Base-by-base conservation (phyloP, 1,140 invertebrate genomes). In the Neelides sp. region DNA sequence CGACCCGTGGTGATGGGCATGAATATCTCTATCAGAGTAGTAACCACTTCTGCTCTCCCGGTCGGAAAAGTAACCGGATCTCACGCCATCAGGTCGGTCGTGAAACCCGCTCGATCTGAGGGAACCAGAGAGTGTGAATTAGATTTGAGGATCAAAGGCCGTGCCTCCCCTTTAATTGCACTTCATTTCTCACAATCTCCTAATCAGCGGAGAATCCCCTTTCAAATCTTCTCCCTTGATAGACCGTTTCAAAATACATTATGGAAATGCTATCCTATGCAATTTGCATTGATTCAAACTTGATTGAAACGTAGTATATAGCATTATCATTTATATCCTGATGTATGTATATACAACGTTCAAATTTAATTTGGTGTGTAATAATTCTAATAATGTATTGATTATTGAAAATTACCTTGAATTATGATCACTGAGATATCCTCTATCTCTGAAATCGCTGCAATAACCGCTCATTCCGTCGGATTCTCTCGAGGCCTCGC, bases 361-460 rank as follows among this genome's bases (percentile, higher is more conserved):
- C n/a, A n/a, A n/a, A n/a, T n/a, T n/a, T n/a, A n/a, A n/a, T n/a
- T n/a, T n/a, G n/a, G n/a, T n/a, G n/a, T n/a, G n/a, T n/a, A n/a
- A n/a, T n/a, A n/a, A n/a, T n/a, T n/a, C n/a, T 34, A 15, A 15
- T 15, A 34, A 10, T 8, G 41, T 20, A 43, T 30, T 28, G 17
- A 5, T 36, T 19, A 20, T 3, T 30, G 26, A 28, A 17, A 10
- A 48, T 45, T 68, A 83, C 79, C 80, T 79, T 52, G 82, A 77
- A 68, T 85, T 88, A 60, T 87, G 84, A 70, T 87, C 85, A 59
- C 83, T 85, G 28, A 88, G 72, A 68, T 89, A 87, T 47, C 85
- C 83, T 40, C 83, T 73, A 65, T 84, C 82, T 34, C 81, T 70
- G 56, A 84, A 76, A 71, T 89, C 85, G 61, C 83, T 83, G 66